Evolutionary conservation across 2,888 invertebrate species (phyloP), one percentile per base, ranked within the genome.

Genomic region (Polyploca ridens): DNA sequence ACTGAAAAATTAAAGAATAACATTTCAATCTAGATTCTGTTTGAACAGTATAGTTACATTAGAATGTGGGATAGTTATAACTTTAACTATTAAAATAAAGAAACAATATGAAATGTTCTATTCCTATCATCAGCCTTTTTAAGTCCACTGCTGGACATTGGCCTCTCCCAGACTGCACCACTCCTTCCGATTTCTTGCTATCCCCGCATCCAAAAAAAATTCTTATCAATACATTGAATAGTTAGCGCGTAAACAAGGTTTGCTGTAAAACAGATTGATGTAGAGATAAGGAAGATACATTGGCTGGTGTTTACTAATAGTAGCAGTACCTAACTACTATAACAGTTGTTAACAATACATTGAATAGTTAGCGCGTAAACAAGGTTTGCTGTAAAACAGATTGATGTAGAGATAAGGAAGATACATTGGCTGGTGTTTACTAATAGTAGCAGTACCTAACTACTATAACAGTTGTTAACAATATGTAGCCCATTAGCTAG

Each of bases 1-100:
- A 93, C 95, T 96, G 91, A 73, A 88, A 89, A 67, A 63, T 64
- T 65, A 71, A 73, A 68, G 27, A 2, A 54, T 63, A 49, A 60
- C 19, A 35, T 54, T 58, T 54, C 63, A 61, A 64, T 62, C 63
- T 68, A 64, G 33, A 33, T 65, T 58, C 62, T 69, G 62, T 63
- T 44, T 66, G 64, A 66, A 60, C 70, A 7, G n/a, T 49, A 49
- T 3, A 49, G 7, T 16, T 16, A n/a, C 14, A 16, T 49, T 7
- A 49, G 14, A 44, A 44, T 14, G 14, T 5, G 14, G 44, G 44
- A 14, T n/a, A 41, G 41, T n/a, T n/a, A 46, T 44, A 14, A 46
- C 46, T 46, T 41, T 38, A 10, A 38, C 27, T 27, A 38, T 38
- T 38, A 41, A 41, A 41, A 41, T 41, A 41, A 41, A 41, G 13